Evolutionary conservation across 1,140 invertebrate species (phyloP).

Genomic region (Nymphalis io): DNA sequence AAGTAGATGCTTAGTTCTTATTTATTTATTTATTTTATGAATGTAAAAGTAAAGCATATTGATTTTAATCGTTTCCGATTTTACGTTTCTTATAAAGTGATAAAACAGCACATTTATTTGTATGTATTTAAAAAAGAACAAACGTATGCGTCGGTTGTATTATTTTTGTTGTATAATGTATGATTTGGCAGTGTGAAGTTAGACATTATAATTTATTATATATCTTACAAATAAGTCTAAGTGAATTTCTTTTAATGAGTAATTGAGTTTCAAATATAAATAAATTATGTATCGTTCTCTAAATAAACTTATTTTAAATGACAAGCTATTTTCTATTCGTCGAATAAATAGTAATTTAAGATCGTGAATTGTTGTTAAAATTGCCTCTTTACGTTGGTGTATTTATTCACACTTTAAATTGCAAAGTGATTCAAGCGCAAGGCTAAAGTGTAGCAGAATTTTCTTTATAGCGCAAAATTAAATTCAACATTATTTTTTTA

Average conservation of each 20-base stretch:
- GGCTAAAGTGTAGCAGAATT: background rate
- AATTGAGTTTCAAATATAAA: background rate
- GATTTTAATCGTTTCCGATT: background rate
- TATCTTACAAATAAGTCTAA: background rate
- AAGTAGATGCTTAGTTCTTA: no score
- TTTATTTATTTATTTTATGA: no score
- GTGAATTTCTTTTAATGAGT: background rate
- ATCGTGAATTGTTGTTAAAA: slow-evolving; percentile 17
- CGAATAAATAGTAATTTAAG: slow-evolving; percentile 21
- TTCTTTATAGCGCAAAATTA: background rate
- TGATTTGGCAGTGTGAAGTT: background rate
- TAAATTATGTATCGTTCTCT: background rate
- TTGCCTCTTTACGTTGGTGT: slow-evolving; percentile 11
- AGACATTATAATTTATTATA: no score
- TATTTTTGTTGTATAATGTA: background rate
- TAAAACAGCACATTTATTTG: no score
- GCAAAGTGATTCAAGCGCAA: slow-evolving; percentile 6
- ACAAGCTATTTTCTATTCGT: background rate
- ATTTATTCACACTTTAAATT: slow-evolving; percentile 24
- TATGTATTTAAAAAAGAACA: background rate
- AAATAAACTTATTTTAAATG: background rate
- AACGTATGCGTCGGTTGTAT: background rate
- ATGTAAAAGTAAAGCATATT: no score
- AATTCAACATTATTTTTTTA: background rate
- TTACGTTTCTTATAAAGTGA: no score